phyloP scores from a whole-genome alignment of 2,113 vertebrate species.

The Lota lota region DNA sequence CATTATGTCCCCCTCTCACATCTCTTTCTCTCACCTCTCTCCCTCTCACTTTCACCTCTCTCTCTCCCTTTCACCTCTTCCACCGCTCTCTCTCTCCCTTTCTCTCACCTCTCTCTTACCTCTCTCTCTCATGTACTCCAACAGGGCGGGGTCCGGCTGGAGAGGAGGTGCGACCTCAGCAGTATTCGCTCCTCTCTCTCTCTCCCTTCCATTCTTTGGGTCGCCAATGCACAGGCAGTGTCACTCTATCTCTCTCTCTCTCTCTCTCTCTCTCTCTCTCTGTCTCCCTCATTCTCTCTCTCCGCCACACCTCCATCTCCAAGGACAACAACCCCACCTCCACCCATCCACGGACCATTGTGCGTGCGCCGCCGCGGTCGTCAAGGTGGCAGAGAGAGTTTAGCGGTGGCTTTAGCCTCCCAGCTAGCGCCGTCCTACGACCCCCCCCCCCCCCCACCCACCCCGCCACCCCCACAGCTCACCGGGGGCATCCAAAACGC shows the following conservation, averaged over 20 bases:
- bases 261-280: slow-evolving; percentile 35
- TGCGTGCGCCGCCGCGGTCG: too few species aligned
- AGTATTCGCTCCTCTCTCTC: slow-evolving; percentile 46
- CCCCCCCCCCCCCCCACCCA: not conserved
- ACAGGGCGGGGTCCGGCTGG: slow-evolving; percentile 39
- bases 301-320: slow-evolving; percentile 42
- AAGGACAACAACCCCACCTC: slow-evolving; percentile 19
- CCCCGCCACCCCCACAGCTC: not conserved
- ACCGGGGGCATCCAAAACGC: not conserved
- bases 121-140: slow-evolving; percentile 13
- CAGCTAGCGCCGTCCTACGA: too few species aligned
- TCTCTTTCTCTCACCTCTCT: slow-evolving; percentile 20
- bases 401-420: too few species aligned
- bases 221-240: too few species aligned
- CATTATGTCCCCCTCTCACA: slow-evolving; percentile 45
- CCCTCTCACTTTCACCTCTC: slow-evolving; percentile 50
- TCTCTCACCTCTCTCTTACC: slow-evolving; percentile 53
- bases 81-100: slow-evolving; percentile 52
- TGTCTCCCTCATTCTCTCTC: slow-evolving; percentile 25
- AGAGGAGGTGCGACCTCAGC: slow-evolving; percentile 51
- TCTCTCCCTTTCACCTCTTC: slow-evolving; percentile 39
- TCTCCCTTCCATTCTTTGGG: slow-evolving; percentile 26
- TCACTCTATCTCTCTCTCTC: slow-evolving; percentile 30
- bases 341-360: not conserved
- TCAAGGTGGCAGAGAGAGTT: slow-evolving; percentile 53